Evolutionary conservation across 2,113 vertebrate genomes (phyloP).

Genomic region (Hyperopisus bebe): DNA sequence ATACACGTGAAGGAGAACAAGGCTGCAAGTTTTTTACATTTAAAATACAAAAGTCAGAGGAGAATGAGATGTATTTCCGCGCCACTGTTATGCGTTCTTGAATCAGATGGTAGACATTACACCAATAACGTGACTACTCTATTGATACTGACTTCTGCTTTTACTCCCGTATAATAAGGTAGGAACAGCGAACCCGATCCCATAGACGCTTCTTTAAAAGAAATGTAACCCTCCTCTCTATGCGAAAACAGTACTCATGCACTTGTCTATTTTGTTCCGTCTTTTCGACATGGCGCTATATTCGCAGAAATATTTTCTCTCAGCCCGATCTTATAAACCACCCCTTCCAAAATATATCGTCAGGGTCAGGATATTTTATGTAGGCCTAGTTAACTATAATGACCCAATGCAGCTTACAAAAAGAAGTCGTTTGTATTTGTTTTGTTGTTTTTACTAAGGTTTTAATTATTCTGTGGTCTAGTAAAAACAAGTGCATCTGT

Average conservation of each 20-base stretch:
- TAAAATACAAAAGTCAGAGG: not conserved
- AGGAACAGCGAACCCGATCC: not conserved
- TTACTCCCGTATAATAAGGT: not conserved
- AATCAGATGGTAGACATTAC: not conserved
- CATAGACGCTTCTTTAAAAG: not conserved
- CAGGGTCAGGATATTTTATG: not conserved
- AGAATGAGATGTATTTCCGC: not conserved
- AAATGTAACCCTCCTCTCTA: not conserved
- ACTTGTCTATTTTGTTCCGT: not conserved
- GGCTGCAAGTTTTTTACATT: not conserved
- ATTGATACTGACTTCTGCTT: not conserved
- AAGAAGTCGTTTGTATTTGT: not conserved
- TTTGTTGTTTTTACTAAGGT: not conserved
- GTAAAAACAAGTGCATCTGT: not conserved
- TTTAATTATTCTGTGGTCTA: not conserved
- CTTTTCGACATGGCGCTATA: not conserved
- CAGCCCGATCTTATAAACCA: not conserved
- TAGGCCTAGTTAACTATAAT: not conserved
- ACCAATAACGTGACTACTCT: not conserved
- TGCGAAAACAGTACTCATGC: not conserved
- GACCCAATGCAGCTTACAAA: not conserved
- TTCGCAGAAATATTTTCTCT: not conserved
- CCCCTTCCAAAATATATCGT: not conserved
- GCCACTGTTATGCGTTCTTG: not conserved
- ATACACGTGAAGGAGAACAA: not conserved